Evolutionary conservation across 2,797 vertebrate species (phyloP).

Genomic region (Chaunax sp.): DNA sequence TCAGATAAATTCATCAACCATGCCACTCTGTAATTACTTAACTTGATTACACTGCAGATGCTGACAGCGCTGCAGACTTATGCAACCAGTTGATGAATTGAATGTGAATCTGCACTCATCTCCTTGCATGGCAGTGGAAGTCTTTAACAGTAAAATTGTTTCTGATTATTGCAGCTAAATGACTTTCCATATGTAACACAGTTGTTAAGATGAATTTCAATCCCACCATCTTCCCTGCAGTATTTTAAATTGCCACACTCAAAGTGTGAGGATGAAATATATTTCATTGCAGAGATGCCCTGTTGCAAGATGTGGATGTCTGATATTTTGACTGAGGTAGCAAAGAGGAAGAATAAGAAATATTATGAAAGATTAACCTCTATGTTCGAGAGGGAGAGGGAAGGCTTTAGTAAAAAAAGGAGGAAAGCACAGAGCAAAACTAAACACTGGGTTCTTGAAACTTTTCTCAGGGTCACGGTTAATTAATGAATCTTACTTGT

Average conservation of each 20-base stretch:
- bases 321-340: neutral
- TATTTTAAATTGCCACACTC: slow-evolving; percentile 18
- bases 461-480: slow-evolving; percentile 54
- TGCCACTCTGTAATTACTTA: slow-evolving; percentile 57
- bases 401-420: slow-evolving; percentile 36
- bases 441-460: slow-evolving; percentile 54
- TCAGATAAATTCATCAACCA: slow-evolving; percentile 58
- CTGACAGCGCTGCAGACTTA: slow-evolving; percentile 38
- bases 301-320: slow-evolving; percentile 2
- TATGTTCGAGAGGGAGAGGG: slow-evolving; percentile 19
- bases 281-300: slow-evolving; percentile 33
- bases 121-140: slow-evolving; percentile 25
- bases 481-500: slow-evolving; percentile 55
- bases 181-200: slow-evolving; percentile 37
- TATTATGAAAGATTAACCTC: slow-evolving; percentile 30
- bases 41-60: slow-evolving; percentile 50
- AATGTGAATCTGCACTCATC: slow-evolving; percentile 43
- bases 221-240: neutral
- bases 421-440: slow-evolving; percentile 43
- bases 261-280: neutral
- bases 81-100: slow-evolving; percentile 44
- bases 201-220: slow-evolving; percentile 26
- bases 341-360: slow-evolving; percentile 3
- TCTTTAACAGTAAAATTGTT: slow-evolving; percentile 27
- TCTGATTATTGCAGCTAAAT: slow-evolving; percentile 31